These are phyloP conservation scores for Pseudomyrmex flavicornis DNA, from an alignment of 1,140 invertebrate species.

Conservation along the genomic window DNA sequence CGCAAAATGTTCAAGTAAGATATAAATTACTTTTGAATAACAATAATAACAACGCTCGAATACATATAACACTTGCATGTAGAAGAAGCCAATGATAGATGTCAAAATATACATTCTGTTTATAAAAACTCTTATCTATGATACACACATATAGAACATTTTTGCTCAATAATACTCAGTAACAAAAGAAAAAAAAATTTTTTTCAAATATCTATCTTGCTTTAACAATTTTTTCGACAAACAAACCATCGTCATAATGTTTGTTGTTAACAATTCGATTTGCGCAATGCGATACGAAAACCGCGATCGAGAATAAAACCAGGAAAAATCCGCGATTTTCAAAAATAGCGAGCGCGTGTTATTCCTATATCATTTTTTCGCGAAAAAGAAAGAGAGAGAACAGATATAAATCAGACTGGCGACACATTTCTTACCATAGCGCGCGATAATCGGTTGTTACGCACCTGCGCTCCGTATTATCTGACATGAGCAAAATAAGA, in stretches of 20 bases:
- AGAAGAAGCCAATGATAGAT: not conserved
- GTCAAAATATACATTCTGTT: too few relatives aligned
- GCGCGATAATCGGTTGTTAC: conserved; percentile 52
- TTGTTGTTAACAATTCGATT: conserved; percentile 24
- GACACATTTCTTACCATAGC: conserved; percentile 35
- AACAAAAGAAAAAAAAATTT: not conserved
- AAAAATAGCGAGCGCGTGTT: conserved; percentile 10
- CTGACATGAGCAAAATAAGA: conserved; percentile 43
- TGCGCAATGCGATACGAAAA: conserved; percentile 9
- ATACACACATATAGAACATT: too few relatives aligned
- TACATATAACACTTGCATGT: too few relatives aligned
- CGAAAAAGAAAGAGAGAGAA: conserved; percentile 31
- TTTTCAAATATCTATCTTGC: not conserved
- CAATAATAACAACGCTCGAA: too few relatives aligned
- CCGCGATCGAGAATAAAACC: not conserved
- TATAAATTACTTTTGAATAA: too few relatives aligned
- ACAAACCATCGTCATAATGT: conserved; percentile 7
- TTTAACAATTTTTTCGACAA: not conserved
- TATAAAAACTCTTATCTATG: too few relatives aligned
- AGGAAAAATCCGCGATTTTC: not conserved
- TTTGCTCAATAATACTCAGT: not conserved
- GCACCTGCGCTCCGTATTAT: conserved; percentile 16
- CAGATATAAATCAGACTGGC: conserved; percentile 46
- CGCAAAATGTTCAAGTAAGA: too few relatives aligned
- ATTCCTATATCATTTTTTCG: not conserved